Conservation (phyloP, 1,140 invertebrate species). For the Caenorhabditis briggsae region DNA sequence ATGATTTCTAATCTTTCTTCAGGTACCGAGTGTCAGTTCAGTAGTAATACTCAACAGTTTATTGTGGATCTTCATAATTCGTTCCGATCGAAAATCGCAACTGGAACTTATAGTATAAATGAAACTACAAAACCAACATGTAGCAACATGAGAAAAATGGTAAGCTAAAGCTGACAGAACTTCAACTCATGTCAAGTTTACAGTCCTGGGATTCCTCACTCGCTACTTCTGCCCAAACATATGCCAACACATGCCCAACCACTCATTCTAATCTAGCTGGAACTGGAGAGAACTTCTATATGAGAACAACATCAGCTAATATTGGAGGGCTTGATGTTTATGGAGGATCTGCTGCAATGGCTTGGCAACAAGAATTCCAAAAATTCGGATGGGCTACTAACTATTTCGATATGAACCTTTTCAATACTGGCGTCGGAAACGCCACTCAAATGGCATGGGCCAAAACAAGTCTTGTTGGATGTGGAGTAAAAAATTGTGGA, state of each 20-base stretch:
- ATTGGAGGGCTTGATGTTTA: conserved; percentile 41
- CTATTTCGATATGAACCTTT: conserved; percentile 15
- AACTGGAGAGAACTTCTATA: conserved; percentile 55
- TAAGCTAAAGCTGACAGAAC: neutral
- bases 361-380: conserved; percentile 48
- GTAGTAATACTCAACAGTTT: conserved; percentile 3
- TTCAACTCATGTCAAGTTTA: neutral
- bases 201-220: conserved; percentile 47
- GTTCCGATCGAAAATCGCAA: conserved; percentile 33
- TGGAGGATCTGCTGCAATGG: conserved; percentile 13
- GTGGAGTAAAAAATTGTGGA: conserved; percentile 54
- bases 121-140: conserved; percentile 29
- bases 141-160: conserved; percentile 46
- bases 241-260: conserved; percentile 46
- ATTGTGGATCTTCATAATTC: conserved; percentile 55
- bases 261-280: conserved; percentile 18
- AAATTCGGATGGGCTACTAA: conserved; percentile 49
- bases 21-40: neutral
- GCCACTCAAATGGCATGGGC: conserved; percentile 56
- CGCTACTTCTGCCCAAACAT: conserved; percentile 41
- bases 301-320: neutral
- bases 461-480: conserved; percentile 32
- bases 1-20: neutral
- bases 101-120: conserved; percentile 35
- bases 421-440: conserved; percentile 38